Conservation (phyloP, 1,140 invertebrate species). For the Ostrea denselamellosa region DNA sequence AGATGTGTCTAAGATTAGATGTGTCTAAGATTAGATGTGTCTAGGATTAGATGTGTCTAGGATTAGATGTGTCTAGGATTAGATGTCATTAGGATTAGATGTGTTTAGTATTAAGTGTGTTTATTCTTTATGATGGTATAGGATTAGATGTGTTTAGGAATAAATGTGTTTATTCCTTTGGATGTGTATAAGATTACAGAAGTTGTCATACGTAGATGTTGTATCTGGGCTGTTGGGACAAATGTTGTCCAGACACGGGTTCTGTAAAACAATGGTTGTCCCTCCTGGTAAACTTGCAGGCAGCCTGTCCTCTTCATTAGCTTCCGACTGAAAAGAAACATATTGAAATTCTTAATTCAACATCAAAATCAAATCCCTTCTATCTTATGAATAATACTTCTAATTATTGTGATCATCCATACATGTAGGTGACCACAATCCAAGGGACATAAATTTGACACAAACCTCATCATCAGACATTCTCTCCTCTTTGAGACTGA, state of each 20-base stretch:
- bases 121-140: too few species aligned
- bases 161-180: too few species aligned
- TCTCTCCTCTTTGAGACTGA: slow-evolving; percentile 70
- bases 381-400: background rate
- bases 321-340: slow-evolving; percentile 36
- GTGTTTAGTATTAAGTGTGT: too few species aligned
- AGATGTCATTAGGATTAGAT: too few species aligned
- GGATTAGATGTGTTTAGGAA: too few species aligned
- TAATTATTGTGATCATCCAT: too few species aligned
- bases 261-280: slow-evolving; percentile 63
- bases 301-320: slow-evolving; percentile 40
- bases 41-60: too few species aligned
- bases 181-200: background rate
- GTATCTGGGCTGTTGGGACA: slow-evolving; percentile 81
- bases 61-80: too few species aligned
- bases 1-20: too few species aligned
- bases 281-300: slow-evolving; percentile 29
- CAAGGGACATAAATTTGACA: slow-evolving; percentile 5
- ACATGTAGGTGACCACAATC: background rate
- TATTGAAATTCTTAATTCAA: background rate
- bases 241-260: slow-evolving; percentile 82
- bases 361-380: background rate
- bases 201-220: slow-evolving; percentile 67
- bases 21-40: too few species aligned
- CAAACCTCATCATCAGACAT: slow-evolving; percentile 74